phyloP scores from a whole-genome alignment of 2,888 invertebrate genomes.

The Nephrocerus scutellatus region DNA sequence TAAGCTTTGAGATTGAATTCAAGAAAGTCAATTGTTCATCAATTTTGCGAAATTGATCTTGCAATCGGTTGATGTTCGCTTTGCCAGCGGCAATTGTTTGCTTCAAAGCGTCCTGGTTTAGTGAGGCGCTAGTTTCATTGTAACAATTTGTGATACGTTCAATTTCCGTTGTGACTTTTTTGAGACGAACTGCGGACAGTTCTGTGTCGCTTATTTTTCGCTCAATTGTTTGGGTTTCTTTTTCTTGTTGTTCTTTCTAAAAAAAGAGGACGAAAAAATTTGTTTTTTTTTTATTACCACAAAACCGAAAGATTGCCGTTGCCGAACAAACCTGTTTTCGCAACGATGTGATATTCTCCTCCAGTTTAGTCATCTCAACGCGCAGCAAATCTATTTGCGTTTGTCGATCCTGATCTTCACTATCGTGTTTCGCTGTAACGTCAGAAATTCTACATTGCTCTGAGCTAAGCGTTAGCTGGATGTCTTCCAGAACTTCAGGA shows the following conservation, averaged over 20 bases:
- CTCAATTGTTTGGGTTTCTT: constrained; percentile 53
- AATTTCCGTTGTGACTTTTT: constrained; percentile 50
- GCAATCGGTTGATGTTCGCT: constrained; percentile 53
- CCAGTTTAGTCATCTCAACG: constrained; percentile 55
- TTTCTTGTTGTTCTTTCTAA: constrained; percentile 47
- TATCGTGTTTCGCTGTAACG: constrained; percentile 28
- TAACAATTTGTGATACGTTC: constrained; percentile 31
- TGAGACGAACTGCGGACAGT: constrained; percentile 51
- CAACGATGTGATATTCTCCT: constrained; percentile 60
- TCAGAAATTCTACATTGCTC: constrained; percentile 37
- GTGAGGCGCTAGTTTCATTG: constrained; percentile 25
- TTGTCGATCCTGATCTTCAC: constrained; percentile 49
- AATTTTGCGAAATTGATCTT: constrained; percentile 54
- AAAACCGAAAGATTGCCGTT: not conserved
- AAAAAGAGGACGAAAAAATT: not conserved
- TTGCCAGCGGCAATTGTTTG: constrained; percentile 56
- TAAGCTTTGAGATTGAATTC: constrained; percentile 40
- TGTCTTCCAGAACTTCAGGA: constrained; percentile 34
- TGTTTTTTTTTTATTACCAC: not conserved
- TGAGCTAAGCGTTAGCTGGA: constrained; percentile 29
- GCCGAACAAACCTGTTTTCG: constrained; percentile 36
- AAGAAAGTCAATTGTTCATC: constrained; percentile 48
- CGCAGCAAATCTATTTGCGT: constrained; percentile 51
- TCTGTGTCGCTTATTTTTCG: constrained; percentile 57
- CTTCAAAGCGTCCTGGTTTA: constrained; percentile 33